Conservation (phyloP, 2,888 invertebrate genomes). For the Ceratothoa steindachneri region DNA sequence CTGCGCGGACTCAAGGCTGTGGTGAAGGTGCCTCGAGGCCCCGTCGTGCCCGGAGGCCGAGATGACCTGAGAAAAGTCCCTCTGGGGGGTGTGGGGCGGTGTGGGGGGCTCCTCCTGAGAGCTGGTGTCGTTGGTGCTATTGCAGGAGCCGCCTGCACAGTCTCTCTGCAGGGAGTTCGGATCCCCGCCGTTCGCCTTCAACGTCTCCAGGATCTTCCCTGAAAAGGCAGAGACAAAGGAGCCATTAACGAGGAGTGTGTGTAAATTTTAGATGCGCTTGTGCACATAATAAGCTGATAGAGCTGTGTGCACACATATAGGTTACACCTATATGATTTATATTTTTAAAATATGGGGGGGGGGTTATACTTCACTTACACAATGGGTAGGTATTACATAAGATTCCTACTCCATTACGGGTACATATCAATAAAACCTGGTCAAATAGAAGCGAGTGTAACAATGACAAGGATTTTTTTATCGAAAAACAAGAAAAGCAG, state of each 20-base stretch:
- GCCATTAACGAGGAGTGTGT: background rate
- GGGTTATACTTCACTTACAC: no score
- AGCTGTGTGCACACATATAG: no score
- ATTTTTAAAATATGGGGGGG: no score
- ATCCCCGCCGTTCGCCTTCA: constrained; percentile 27
- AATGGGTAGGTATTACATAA: no score
- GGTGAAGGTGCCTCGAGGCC: constrained; percentile 9
- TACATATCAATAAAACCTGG: no score
- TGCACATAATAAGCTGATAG: background rate
- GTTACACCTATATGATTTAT: no score
- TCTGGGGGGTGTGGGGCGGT: constrained; percentile 41
- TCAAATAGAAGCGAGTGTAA: no score
- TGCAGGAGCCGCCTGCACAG: constrained; percentile 4
- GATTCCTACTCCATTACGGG: no score
- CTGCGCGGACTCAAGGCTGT: constrained; percentile 30
- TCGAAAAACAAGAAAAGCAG: no score
- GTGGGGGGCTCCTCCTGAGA: constrained; percentile 29
- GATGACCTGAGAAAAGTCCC: constrained; percentile 17
- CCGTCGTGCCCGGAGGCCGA: constrained; percentile 13
- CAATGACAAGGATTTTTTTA: no score
- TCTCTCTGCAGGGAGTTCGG: constrained; percentile 19
- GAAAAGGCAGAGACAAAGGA: constrained; percentile 37
- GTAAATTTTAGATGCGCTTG: background rate
- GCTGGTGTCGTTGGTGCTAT: background rate
- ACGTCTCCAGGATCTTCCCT: constrained; percentile 34